These are phyloP conservation scores for Latrodectus geometricus DNA, from an alignment of 1,140 invertebrate genomes.

Conservation along the genomic window DNA sequence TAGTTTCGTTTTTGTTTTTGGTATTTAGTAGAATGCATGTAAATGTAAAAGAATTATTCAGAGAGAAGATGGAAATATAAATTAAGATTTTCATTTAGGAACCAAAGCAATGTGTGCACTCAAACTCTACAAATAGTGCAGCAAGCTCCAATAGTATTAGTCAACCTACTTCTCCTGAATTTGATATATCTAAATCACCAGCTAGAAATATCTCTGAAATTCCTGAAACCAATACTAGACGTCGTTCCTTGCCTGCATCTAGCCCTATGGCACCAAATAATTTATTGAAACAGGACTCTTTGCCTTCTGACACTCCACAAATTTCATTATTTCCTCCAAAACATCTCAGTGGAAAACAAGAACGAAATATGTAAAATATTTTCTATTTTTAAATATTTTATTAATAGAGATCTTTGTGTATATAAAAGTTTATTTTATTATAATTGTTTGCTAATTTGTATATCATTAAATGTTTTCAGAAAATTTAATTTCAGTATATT, in stretches of 20 bases:
- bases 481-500: too few relatives aligned
- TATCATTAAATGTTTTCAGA: too few relatives aligned
- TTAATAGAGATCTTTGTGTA: too few relatives aligned
- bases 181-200: background rate
- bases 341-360: background rate
- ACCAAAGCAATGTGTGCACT: background rate
- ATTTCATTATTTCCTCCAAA: background rate
- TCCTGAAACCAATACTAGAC: constrained; percentile 3
- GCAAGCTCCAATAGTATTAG: constrained; percentile 34
- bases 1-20: background rate
- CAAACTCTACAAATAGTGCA: background rate
- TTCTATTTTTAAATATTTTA: too few relatives aligned
- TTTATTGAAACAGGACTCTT: background rate
- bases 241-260: constrained; percentile 44
- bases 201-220: constrained; percentile 13
- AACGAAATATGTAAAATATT: constrained; percentile 13
- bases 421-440: too few relatives aligned
- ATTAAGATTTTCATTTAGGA: background rate
- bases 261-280: constrained; percentile 1
- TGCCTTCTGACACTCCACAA: constrained; percentile 2
- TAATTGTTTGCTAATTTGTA: too few relatives aligned
- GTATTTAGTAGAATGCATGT: background rate
- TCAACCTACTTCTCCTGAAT: constrained; percentile 22
- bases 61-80: too few relatives aligned
- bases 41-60: too few relatives aligned